These are phyloP conservation scores for Drosophila equinoxialis DNA, from an alignment of 1,140 invertebrate genomes.

Conservation along the genomic window DNA sequence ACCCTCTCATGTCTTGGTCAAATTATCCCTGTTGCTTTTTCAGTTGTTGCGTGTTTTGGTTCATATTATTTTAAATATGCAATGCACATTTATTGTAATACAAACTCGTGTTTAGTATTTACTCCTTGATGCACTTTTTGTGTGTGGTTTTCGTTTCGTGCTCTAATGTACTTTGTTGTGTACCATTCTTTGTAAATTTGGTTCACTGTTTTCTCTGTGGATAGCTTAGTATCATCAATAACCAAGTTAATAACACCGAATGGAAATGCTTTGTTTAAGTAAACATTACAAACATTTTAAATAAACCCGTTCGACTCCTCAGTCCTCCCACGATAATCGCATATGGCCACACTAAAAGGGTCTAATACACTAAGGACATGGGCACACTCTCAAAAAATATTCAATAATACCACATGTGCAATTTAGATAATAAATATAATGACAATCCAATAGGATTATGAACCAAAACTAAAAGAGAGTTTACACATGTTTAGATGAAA, in stretches of 20 bases:
- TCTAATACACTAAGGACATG: too few species aligned
- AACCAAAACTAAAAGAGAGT: too few species aligned
- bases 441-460: too few species aligned
- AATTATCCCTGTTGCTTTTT: conserved; percentile 8
- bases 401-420: too few species aligned
- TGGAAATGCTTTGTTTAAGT: background rate
- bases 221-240: background rate
- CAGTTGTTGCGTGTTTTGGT: background rate
- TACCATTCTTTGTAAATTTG: background rate
- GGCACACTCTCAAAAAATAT: too few species aligned
- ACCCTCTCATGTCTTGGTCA: conserved; percentile 4
- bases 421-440: too few species aligned
- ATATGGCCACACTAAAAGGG: too few species aligned
- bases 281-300: background rate
- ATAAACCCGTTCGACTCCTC: too few species aligned
- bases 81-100: background rate
- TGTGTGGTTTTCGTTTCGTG: background rate
- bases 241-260: conserved; percentile 8
- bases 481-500: too few species aligned
- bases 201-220: background rate
- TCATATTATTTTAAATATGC: conserved; percentile 2
- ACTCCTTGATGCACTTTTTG: background rate
- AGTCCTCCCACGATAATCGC: too few species aligned
- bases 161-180: background rate
- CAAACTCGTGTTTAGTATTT: background rate